Evolutionary conservation across 2,113 vertebrate species (phyloP), one percentile per base, ranked within the genome.

Genomic region (Odobenus rosmarus): DNA sequence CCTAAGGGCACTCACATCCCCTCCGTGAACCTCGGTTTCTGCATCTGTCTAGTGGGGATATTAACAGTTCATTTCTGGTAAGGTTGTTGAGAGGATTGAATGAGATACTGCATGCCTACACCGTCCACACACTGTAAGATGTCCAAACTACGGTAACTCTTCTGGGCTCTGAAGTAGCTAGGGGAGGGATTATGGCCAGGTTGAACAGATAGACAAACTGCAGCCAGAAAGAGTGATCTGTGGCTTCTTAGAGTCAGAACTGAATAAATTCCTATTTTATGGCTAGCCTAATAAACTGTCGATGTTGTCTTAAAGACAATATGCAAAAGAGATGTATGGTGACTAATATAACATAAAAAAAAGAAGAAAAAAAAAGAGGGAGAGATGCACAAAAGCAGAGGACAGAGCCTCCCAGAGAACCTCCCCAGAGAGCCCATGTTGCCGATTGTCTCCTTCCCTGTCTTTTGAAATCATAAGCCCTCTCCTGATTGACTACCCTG

Each of bases 401-500:
- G 2, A 2, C 0, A 3, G 24, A 49, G 6, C 8, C 55, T 42
- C 26, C 53, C 28, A 72, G 36, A 85, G 31, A 36, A 0, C 0
- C 28, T 57, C 61, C 59, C 69, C 12, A 55, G 64, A 81, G 33
- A 86, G 21, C 53, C 46, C 46, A 39, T 16, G 28, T 26, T 82
- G 18, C 15, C 28, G 26, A 77, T 24, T 7, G 4, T 69, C 72
- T 84, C 31, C 36, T 90, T 24, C n/a, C 23, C 55, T 80, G 28
- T 83, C 46, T 72, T 96, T 72, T 24, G 19, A 90, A 84, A 74
- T n/a, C 23, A 31, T 4, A 67, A 88, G 13, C 16, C 4, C 18
- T 33, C 8, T 84, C 59, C 16, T n/a, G 36, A 42, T 31, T 21
- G 1, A 57, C 55, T 42, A 36, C 15, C 4, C 71, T 33, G 61